Base-by-base conservation (phyloP, 2,113 vertebrate genomes). In the Echinops telfairi region DNA sequence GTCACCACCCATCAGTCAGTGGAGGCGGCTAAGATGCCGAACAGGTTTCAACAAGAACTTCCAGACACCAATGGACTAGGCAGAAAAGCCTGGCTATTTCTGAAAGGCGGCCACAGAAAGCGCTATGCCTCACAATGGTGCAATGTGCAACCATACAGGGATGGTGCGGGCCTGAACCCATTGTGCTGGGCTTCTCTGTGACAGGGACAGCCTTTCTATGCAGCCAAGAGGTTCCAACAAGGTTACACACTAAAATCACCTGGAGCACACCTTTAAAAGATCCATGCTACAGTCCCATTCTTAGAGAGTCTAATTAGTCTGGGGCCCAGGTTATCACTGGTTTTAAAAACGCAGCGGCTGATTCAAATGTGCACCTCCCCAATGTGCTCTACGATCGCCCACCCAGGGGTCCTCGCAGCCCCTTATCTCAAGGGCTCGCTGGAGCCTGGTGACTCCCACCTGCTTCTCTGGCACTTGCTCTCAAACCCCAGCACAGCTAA, bases 401-500 rank as follows among this genome's bases (percentile, higher is more conserved):
- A 33, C 8, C 1, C 0, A 9, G 68, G 23, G 66, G 10, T 33
- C 15, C 14, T 0, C 4, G 71, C 36, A 17, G 33, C 10, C 47
- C 68, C 68, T 19, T 15, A 1, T 10, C 19, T 25, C 47, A 33
- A 0, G 4, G 83, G 31, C 82, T 47, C 2, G 38, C 16, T 2
- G 75, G 31, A 83, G 64, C 20, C 57, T 4, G 17, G 58, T 2
- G 57, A 43, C 64, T 53, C 47, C 70, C 64, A n/a, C 36, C 68
- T 9, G 60, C 60, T 89, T 22, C 38, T 43, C 53, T 75, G 36
- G 38, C 14, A 27, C 75, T 10, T 94, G 17, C 58, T n/a, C 75
- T 9, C 4, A 0, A 70, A 64, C 36, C 25, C 0, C 0, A 53
- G 23, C 8, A 16, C 64, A 66, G 4, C 85, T 1, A 0, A 91